phyloP scores from a whole-genome alignment of 2,888 invertebrate genomes.

The Rhopalosiphum nymphaeae region DNA sequence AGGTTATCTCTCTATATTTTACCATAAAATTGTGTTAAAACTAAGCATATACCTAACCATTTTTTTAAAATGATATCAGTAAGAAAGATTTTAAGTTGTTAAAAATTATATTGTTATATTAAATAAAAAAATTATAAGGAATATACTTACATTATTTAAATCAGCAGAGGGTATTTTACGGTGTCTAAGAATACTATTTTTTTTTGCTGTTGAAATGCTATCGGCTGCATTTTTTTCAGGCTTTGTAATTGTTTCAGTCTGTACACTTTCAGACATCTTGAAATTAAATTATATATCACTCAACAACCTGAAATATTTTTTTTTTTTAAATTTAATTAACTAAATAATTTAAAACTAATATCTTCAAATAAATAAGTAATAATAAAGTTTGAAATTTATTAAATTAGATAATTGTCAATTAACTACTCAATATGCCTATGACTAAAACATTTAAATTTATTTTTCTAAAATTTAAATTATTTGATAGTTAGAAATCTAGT shows the following conservation, averaged over 20 bases:
- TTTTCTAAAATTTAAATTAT: background rate
- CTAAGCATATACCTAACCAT: background rate
- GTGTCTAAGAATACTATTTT: slow-evolving; percentile 51
- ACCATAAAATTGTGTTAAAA: background rate
- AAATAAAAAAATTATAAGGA: background rate
- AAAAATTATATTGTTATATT: background rate
- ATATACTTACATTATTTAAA: slow-evolving; percentile 53
- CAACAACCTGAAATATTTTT: slow-evolving; percentile 35
- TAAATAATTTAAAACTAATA: background rate
- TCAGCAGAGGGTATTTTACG: slow-evolving; percentile 60
- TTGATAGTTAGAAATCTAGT: background rate
- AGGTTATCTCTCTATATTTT: background rate
- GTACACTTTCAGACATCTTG: slow-evolving; percentile 60
- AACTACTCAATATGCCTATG: background rate
- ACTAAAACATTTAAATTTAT: background rate
- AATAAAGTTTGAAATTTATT: background rate
- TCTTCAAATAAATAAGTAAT: background rate
- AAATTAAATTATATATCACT: slow-evolving; percentile 21
- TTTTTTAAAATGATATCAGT: background rate
- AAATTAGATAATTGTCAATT: background rate
- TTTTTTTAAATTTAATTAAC: background rate
- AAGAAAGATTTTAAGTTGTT: background rate
- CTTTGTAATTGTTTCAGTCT: slow-evolving; percentile 50
- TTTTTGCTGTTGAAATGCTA: slow-evolving; percentile 27
- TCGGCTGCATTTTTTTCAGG: slow-evolving; percentile 23